Evolutionary conservation across 2,888 invertebrate species (phyloP).

Genomic region (Lepas anatifera): DNA sequence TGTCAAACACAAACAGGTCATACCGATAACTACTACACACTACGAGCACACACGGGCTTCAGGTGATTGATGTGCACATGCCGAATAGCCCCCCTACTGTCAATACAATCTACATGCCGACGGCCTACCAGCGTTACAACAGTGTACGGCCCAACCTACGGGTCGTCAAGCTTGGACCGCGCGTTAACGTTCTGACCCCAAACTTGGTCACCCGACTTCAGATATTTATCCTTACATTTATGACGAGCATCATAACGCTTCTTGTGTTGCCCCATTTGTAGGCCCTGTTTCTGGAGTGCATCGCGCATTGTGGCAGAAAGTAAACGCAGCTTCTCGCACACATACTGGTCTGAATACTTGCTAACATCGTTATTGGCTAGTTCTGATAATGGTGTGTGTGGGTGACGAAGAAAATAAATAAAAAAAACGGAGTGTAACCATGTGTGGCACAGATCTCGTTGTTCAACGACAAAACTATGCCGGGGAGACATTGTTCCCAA

Average conservation of each 20-base stretch:
- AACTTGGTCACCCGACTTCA: background rate
- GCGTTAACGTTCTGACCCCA: background rate
- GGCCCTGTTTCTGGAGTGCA: background rate
- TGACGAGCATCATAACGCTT: background rate
- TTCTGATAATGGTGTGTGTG: background rate
- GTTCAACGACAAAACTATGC: background rate
- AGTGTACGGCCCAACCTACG: background rate
- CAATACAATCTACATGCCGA: background rate
- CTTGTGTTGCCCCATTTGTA: background rate
- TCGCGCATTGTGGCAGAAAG: background rate
- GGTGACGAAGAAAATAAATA: background rate
- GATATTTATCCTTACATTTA: background rate
- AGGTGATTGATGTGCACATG: background rate
- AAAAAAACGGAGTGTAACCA: background rate
- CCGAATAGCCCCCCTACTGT: background rate
- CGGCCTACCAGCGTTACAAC: background rate
- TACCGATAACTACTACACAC: no score
- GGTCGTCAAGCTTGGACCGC: background rate
- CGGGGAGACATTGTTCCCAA: no score
- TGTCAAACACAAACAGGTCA: no score
- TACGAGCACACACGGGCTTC: no score
- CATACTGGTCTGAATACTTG: background rate
- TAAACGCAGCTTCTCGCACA: background rate
- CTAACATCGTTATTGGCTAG: background rate
- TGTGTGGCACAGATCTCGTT: background rate